Base-by-base conservation (phyloP, 2,888 invertebrate species). In the Cancer borealis region DNA sequence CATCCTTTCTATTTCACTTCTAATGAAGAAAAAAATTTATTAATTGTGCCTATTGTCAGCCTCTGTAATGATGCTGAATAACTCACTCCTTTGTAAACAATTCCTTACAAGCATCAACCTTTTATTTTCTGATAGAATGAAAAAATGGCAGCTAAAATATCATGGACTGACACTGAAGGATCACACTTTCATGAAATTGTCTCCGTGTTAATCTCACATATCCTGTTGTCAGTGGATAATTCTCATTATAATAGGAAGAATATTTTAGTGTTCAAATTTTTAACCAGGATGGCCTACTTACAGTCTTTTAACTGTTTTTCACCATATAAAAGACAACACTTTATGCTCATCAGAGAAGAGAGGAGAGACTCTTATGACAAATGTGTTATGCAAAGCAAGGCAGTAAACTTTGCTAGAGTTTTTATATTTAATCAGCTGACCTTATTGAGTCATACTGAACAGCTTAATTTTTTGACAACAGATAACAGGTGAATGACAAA, bases 401-500 rank as follows among this genome's bases (percentile, higher is more conserved):
- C 21, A 60, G 60, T 3, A 10, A 60, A 54, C 54, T 54, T 21
- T 26, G 73, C 26, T 73, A 26, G 26, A 73, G 8, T 26, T 73
- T 66, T 66, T n/a, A 8, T 26, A 26, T 73, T 73, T 39, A 12
- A 84, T 84, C 30, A 39, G 10, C 84, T 26, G 17, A 84, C 84
- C 10, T 84, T 30, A 30, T 1, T 30, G 30, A 14, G 30, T 39
- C 39, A 84, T 14, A 39, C 39, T 30, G 5, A 84, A 84, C 84
- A 84, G 26, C 14, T 39, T 14, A 39, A 39, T 84, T 26, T 26
- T 5, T 84, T 14, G 39, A 4, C 4, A 84, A n/a, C 66, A 66
- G n/a, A 30, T 84, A 84, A 39, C 84, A 39, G 30, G 26, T 84
- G 84, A 84, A 84, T 84, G 84, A 84, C 84, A 14, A 84, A 84